Conservation (phyloP, 2,888 invertebrate genomes). For the Temnothorax ravouxi region DNA sequence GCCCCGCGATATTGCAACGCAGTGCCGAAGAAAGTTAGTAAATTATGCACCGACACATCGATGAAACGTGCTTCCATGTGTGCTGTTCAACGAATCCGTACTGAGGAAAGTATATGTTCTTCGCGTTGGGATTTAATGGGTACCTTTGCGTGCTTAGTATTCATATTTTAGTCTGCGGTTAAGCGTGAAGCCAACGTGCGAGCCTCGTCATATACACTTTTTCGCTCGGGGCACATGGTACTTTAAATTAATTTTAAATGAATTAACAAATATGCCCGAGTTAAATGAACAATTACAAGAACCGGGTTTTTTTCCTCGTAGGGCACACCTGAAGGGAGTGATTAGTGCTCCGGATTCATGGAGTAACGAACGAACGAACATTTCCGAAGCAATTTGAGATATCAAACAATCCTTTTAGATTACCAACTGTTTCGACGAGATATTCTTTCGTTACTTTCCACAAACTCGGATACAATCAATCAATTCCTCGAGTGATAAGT, state of each 20-base stretch:
- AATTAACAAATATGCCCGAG: slow-evolving; percentile 31
- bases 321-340: neutral
- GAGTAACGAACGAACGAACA: neutral
- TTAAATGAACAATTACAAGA: slow-evolving; percentile 22
- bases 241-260: slow-evolving; percentile 27
- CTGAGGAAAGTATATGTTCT: neutral
- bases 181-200: slow-evolving; percentile 20
- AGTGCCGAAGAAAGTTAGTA: slow-evolving; percentile 10
- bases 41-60: slow-evolving; percentile 8
- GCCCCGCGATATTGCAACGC: neutral
- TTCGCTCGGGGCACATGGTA: neutral
- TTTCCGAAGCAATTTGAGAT: neutral
- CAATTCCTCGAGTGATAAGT: neutral
- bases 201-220: neutral
- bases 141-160: slow-evolving; percentile 36
- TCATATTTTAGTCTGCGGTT: slow-evolving; percentile 31
- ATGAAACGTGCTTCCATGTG: neutral
- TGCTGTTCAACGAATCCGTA: slow-evolving; percentile 14
- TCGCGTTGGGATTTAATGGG: slow-evolving; percentile 31
- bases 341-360: neutral
- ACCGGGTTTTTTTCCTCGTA: neutral
- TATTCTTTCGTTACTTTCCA: neutral
- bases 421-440: neutral
- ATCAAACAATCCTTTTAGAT: slow-evolving; percentile 21
- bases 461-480: neutral